These are phyloP conservation scores for Corynorhinus townsendii DNA, from an alignment of 2,113 vertebrate genomes.

Conservation along the genomic window DNA sequence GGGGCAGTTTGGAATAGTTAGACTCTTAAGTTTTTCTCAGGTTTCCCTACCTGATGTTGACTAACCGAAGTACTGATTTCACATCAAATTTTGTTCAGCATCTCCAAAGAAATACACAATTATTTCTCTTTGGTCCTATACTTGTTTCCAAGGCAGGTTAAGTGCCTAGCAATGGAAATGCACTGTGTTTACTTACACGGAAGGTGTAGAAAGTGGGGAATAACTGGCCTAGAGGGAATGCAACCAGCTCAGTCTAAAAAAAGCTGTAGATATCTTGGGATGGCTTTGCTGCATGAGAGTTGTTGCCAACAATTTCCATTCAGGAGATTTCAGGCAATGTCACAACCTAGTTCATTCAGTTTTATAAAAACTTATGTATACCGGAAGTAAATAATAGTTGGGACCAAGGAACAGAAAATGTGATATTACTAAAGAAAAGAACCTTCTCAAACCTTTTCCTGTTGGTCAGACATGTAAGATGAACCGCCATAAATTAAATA, in stretches of 20 bases:
- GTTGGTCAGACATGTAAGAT: neutral
- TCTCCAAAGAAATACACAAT: constrained; percentile 15
- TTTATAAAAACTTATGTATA: constrained; percentile 36
- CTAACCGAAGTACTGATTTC: neutral
- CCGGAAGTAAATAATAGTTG: neutral
- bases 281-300: constrained; percentile 44
- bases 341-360: constrained; percentile 56
- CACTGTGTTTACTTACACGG: constrained; percentile 67
- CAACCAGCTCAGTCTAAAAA: constrained; percentile 58
- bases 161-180: constrained; percentile 68
- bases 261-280: constrained; percentile 69
- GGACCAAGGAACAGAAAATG: neutral
- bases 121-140: constrained; percentile 9
- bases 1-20: neutral
- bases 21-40: neutral
- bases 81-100: neutral
- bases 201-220: constrained; percentile 60
- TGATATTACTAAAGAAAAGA: constrained; percentile 9
- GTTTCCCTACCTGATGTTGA: neutral
- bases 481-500: constrained; percentile 8
- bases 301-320: constrained; percentile 66
- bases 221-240: constrained; percentile 69
- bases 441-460: neutral
- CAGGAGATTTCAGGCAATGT: constrained; percentile 71
- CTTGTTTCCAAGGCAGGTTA: constrained; percentile 57